Evolutionary conservation across 2,113 vertebrate species (phyloP).

Genomic region (Cranoglanis bouderius): DNA sequence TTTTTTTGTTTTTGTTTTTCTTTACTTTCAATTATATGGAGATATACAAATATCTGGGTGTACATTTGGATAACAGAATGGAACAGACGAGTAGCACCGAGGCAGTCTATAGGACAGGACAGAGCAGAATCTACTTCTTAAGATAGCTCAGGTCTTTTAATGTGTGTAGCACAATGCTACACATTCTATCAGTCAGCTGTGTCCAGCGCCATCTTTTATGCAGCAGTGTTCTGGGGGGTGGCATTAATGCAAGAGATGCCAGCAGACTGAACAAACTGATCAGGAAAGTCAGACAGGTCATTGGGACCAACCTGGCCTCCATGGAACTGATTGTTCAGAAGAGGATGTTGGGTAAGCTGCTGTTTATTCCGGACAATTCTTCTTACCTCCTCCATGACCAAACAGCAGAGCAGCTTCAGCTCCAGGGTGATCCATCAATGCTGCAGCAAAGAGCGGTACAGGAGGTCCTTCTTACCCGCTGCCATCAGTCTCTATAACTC

Average conservation of each 20-base stretch:
- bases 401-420: not conserved
- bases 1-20: too few species aligned
- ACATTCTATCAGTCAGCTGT: not conserved
- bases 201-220: not conserved
- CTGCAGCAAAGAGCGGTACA: too few species aligned
- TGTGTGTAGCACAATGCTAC: not conserved
- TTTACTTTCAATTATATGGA: not conserved
- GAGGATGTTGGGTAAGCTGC: not conserved
- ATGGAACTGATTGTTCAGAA: not conserved
- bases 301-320: not conserved
- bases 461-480: too few species aligned
- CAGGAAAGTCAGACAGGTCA: not conserved
- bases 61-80: not conserved
- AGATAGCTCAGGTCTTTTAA: not conserved
- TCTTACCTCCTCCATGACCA: not conserved
- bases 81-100: not conserved
- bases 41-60: not conserved
- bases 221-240: not conserved
- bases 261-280: not conserved
- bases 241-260: not conserved
- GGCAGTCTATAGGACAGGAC: not conserved
- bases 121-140: not conserved
- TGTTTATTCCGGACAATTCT: not conserved
- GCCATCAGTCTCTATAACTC: too few species aligned
- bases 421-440: not conserved